Base-by-base conservation (phyloP, 1,140 invertebrate genomes). In the Drosophila lacertosa region DNA sequence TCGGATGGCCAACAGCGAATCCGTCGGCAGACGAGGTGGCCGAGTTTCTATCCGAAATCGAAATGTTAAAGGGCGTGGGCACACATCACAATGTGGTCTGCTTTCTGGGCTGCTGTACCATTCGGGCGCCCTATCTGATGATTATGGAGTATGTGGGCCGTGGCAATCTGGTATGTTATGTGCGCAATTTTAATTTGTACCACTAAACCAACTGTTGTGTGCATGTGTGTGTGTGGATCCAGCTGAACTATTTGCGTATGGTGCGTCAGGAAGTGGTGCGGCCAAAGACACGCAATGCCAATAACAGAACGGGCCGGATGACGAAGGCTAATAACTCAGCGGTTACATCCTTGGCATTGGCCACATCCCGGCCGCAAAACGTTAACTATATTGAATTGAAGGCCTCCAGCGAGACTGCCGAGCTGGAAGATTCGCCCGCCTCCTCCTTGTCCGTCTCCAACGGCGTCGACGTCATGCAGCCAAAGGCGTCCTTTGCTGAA, bases 101-200 rank as follows among this genome's bases (percentile, higher is more conserved):
- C 44, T 92, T 98, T 42, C 89, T 97, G 2, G 96, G 95, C 0
- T 97, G 95, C 77, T 97, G 96, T 74, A 96, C 95, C 1, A 91
- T 92, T n/a, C 90, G 92, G 39, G 92, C 93, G 66, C 96, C 94
- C 11, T 93, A 93, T 77, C 94, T 95, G 32, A 94, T 97, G 48
- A 92, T 97, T 0, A 94, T 97, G 91, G 96, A 97, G 83, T 97
- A 95, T 77, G 94, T 96, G 13, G 94, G 95, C 0, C 94, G 94
- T 55, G 96, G 96, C 2, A 96, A 96, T 91, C 91, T 98, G 40
- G 94, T 96, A 48, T 44, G 48, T n/a, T 13, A 5, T n/a, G 0
- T 33, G 11, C 0, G 0, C 1, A 33, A 29, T 20, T 20, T 0
- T 16, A 20, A 32, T 54, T 13, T 7, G 16, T 13, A 20, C 10